These are phyloP conservation scores for Oreortyx pictus DNA, from an alignment of 2,797 vertebrate genomes.

Conservation along the genomic window DNA sequence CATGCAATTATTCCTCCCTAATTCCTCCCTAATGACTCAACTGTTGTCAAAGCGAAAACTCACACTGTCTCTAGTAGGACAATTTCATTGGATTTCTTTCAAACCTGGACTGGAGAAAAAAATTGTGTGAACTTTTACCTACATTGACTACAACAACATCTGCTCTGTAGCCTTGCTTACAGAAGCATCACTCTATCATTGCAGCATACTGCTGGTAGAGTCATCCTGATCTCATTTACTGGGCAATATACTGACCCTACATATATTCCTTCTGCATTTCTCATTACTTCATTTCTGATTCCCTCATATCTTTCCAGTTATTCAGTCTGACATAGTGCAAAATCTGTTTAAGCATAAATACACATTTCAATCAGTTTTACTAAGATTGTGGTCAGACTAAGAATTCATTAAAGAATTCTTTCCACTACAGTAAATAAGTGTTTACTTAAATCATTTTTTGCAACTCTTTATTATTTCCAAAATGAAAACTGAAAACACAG, in stretches of 20 bases:
- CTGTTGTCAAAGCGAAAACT: slow-evolving; percentile 12
- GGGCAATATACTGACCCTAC: not conserved
- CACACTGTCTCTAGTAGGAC: not conserved
- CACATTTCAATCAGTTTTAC: not conserved
- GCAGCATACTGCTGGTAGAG: not conserved
- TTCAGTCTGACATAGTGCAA: not conserved
- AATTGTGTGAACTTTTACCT: slow-evolving; percentile 21
- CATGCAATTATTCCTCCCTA: too few relatives aligned
- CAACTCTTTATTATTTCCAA: not conserved
- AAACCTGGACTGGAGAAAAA: slow-evolving; percentile 31
- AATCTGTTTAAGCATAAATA: not conserved
- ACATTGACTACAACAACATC: slow-evolving; percentile 6
- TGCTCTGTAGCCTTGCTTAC: slow-evolving; percentile 7
- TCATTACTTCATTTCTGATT: not conserved
- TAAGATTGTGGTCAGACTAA: not conserved
- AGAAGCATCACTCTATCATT: not conserved
- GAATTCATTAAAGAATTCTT: not conserved
- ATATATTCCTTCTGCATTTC: not conserved
- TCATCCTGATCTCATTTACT: not conserved
- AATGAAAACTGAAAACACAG: not conserved
- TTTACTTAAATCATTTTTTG: not conserved
- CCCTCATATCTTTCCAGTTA: not conserved
- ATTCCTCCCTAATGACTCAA: not conserved
- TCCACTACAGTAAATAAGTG: not conserved
- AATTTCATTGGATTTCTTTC: not conserved